Conservation (phyloP, 2,888 invertebrate genomes). For the Spodoptera exigua region DNA sequence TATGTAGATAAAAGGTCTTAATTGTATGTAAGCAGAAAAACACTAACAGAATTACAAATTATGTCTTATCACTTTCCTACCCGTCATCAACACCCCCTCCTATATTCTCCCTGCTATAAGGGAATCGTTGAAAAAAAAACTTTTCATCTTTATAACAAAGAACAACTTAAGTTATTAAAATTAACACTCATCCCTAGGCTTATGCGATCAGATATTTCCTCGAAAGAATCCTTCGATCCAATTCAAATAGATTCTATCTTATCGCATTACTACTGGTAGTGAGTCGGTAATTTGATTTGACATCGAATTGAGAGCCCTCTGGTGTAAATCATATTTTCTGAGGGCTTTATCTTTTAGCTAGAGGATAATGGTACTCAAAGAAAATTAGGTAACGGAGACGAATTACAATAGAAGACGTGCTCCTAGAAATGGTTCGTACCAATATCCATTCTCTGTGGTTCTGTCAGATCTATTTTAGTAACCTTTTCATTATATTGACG, state of each 20-base stretch:
- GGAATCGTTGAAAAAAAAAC: no score
- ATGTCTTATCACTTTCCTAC: no score
- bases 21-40: no score
- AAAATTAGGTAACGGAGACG: conserved; percentile 37
- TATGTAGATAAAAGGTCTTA: no score
- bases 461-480: not conserved
- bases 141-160: no score
- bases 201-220: not conserved
- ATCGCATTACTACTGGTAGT: conserved; percentile 45
- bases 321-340: conserved; percentile 52
- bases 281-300: conserved; percentile 48
- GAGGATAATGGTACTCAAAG: conserved; percentile 37
- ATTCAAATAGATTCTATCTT: conserved; percentile 31
- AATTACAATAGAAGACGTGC: not conserved
- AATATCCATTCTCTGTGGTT: not conserved
- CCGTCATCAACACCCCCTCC: no score
- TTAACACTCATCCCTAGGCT: not conserved
- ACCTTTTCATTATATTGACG: no score
- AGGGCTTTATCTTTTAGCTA: conserved; percentile 29
- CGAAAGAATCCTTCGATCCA: conserved; percentile 17
- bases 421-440: not conserved
- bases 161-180: no score
- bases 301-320: conserved; percentile 41
- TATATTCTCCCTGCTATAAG: no score
- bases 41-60: no score